Conservation (phyloP, 2,888 invertebrate genomes). For the Rhamphomyia laevipes region DNA sequence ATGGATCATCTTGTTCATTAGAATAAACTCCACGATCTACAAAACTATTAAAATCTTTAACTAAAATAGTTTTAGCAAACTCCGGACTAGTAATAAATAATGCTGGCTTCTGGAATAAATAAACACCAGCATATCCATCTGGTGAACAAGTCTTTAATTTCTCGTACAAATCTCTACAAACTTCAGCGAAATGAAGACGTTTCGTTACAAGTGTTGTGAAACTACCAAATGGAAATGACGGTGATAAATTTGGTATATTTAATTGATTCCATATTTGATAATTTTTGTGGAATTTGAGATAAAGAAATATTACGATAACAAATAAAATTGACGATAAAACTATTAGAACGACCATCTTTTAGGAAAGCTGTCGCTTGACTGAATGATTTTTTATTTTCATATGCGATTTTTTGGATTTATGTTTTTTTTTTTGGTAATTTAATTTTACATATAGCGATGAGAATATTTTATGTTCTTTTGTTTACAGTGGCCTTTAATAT, state of each 20-base stretch:
- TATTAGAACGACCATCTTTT: too few relatives aligned
- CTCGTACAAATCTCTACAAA: conserved; percentile 9
- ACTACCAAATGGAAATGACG: conserved; percentile 14
- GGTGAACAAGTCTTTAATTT: conserved; percentile 8
- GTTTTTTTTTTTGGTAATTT: too few relatives aligned
- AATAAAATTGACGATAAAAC: not conserved
- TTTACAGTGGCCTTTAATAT: too few relatives aligned
- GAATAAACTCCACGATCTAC: conserved; percentile 14
- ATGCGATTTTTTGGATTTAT: too few relatives aligned
- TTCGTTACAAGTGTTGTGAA: not conserved
- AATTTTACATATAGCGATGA: too few relatives aligned
- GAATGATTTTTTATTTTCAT: too few relatives aligned
- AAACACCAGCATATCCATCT: conserved; percentile 10
- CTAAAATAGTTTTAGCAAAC: conserved; percentile 11
- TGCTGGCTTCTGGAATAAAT: conserved; percentile 9
- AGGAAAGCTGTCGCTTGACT: too few relatives aligned
- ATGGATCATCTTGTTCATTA: conserved; percentile 14
- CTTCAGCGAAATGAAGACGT: conserved; percentile 4
- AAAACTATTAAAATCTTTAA: conserved; percentile 13
- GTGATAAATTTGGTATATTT: conserved; percentile 11
- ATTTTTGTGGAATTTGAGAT: not conserved
- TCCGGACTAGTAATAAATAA: conserved; percentile 11
- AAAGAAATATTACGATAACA: not conserved
- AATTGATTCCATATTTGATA: conserved; percentile 9
- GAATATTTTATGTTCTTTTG: too few relatives aligned